Conservation (phyloP, 2,888 invertebrate genomes). For the Diogma glabrata region DNA sequence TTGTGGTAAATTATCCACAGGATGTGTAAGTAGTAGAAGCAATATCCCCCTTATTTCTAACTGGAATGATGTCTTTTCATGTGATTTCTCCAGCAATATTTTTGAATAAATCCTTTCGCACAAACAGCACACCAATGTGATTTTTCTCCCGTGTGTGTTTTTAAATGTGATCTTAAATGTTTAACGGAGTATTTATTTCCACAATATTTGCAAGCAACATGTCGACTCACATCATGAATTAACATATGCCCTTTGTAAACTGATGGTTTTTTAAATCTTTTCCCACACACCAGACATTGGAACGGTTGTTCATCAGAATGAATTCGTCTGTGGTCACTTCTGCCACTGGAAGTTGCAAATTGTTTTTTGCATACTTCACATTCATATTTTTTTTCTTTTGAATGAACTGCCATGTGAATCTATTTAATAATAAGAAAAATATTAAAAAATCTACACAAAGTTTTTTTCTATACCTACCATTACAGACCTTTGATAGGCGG, state of each 20-base stretch:
- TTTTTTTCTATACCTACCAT: too few species aligned
- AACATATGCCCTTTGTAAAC: slow-evolving; percentile 1
- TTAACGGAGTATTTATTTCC: neutral
- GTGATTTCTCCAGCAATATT: slow-evolving; percentile 1
- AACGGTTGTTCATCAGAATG: neutral
- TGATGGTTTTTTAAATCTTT: neutral
- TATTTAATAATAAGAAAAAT: too few species aligned
- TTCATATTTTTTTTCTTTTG: neutral
- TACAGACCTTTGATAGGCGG: too few species aligned
- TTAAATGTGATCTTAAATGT: neutral
- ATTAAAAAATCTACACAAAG: too few species aligned
- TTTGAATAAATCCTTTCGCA: slow-evolving; percentile 3
- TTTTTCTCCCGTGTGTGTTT: neutral
- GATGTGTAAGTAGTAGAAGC: too few species aligned
- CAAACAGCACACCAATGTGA: neutral
- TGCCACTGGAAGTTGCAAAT: neutral
- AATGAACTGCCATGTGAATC: neutral
- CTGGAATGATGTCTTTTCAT: neutral
- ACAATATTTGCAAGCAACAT: neutral
- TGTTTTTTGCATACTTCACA: neutral
- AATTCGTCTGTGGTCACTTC: neutral
- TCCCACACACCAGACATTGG: neutral
- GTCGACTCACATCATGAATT: neutral
- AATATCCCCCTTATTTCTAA: too few species aligned
- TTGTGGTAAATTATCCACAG: too few species aligned